Conservation (phyloP, 2,888 invertebrate genomes). For the Pollenia amentaria region DNA sequence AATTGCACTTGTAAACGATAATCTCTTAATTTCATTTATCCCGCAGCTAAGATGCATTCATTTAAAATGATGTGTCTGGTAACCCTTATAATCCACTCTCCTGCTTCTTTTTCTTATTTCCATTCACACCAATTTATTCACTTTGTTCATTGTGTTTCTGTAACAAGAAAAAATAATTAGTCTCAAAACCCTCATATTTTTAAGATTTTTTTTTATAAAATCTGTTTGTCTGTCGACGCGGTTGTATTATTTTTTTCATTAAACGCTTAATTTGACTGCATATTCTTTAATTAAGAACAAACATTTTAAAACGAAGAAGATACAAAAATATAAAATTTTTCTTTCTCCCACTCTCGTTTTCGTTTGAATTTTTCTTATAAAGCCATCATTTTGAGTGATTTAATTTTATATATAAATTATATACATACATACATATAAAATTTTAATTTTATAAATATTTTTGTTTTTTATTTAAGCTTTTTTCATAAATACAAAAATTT, state of each 20-base stretch:
- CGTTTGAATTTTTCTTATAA: slow-evolving; percentile 41
- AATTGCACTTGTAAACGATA: too few species aligned
- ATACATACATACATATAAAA: not conserved
- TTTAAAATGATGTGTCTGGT: not conserved
- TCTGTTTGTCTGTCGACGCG: not conserved
- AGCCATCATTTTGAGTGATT: slow-evolving; percentile 42
- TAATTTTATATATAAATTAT: slow-evolving; percentile 40
- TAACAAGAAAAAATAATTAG: slow-evolving; percentile 11
- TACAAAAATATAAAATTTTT: slow-evolving; percentile 6
- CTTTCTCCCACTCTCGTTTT: slow-evolving; percentile 40
- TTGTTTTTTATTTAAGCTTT: slow-evolving; percentile 44
- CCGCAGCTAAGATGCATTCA: too few species aligned
- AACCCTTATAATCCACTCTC: not conserved
- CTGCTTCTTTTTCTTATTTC: slow-evolving; percentile 5
- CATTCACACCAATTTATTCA: not conserved
- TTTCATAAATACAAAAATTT: slow-evolving; percentile 39
- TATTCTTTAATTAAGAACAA: slow-evolving; percentile 42
- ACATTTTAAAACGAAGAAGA: not conserved
- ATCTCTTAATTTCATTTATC: too few species aligned
- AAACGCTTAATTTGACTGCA: slow-evolving; percentile 38
- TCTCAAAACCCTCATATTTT: slow-evolving; percentile 35
- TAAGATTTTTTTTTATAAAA: not conserved
- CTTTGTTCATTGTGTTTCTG: not conserved
- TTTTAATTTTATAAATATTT: slow-evolving; percentile 40
- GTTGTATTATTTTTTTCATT: slow-evolving; percentile 11